phyloP scores from a whole-genome alignment of 2,888 invertebrate genomes.

The Ichneumoninae sp. region DNA sequence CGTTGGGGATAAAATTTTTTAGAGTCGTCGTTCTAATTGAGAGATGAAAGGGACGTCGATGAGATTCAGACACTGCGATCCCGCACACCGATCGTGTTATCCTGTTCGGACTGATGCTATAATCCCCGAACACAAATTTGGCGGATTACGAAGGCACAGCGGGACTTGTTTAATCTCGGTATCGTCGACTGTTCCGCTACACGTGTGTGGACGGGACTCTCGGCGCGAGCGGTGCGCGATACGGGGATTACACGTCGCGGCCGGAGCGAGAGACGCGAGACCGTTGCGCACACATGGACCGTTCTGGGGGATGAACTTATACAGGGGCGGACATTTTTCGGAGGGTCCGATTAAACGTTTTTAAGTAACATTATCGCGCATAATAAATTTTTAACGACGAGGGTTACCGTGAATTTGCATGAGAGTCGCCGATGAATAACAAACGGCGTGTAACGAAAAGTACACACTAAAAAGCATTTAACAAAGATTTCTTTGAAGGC shows the following conservation, averaged over 20 bases:
- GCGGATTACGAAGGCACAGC: constrained; percentile 81
- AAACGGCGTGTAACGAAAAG: neutral
- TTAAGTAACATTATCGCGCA: constrained; percentile 34
- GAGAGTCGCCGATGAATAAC: neutral
- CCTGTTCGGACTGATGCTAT: constrained; percentile 62
- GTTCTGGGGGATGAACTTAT: neutral
- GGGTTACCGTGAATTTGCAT: neutral
- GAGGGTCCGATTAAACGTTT: constrained; percentile 39
- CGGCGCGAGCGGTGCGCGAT: constrained; percentile 22
- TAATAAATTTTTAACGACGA: constrained; percentile 25
- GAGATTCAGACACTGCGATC: constrained; percentile 23
- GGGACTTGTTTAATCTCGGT: constrained; percentile 82
- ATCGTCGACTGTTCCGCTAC: constrained; percentile 72
- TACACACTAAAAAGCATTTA: neutral
- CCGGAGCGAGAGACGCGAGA: constrained; percentile 15
- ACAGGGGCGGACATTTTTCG: neutral
- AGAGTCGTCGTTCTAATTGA: constrained; percentile 60
- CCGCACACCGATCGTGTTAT: constrained; percentile 10
- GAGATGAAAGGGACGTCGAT: constrained; percentile 49
- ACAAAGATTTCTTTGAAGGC: neutral
- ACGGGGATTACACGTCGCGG: constrained; percentile 38
- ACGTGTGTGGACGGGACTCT: constrained; percentile 48
- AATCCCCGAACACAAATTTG: constrained; percentile 82
- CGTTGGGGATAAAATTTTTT: neutral
- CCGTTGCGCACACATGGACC: constrained; percentile 28